Conservation (phyloP, 2,113 vertebrate species). For the Periophthalmodon schlosseri region DNA sequence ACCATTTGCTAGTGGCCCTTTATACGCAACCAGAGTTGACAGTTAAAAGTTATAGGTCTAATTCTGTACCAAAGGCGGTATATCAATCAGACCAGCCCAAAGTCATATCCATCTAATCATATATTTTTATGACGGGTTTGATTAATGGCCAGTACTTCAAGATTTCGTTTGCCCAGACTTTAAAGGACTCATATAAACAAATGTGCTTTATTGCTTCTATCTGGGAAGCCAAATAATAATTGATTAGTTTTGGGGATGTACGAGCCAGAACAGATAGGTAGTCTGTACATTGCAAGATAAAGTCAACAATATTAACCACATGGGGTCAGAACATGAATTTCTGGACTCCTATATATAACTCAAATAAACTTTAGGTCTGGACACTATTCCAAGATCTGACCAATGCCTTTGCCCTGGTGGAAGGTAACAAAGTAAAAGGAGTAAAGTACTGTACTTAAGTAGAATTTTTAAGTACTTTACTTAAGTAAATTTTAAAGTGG, state of each 20-base stretch:
- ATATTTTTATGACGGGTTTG: not conserved
- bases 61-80: not conserved
- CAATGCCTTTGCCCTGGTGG: no score
- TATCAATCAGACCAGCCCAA: slow-evolving; percentile 1
- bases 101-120: slow-evolving; percentile 1
- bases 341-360: no score
- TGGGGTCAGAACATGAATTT: not conserved
- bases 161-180: not conserved
- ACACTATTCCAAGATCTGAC: no score
- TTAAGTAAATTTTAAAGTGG: no score
- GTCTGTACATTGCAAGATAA: not conserved
- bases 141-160: not conserved
- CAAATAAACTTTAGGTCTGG: no score
- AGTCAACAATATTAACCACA: not conserved
- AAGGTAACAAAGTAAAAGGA: no score
- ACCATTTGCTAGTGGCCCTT: not conserved
- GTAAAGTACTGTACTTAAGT: no score
- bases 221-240: not conserved
- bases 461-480: no score
- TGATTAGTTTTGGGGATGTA: not conserved
- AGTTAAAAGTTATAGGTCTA: not conserved
- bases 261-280: not conserved
- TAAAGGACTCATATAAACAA: not conserved
- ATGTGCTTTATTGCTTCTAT: not conserved
- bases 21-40: not conserved